Base-by-base conservation (phyloP, 2,888 invertebrate species). In the Platycheirus albimanus region DNA sequence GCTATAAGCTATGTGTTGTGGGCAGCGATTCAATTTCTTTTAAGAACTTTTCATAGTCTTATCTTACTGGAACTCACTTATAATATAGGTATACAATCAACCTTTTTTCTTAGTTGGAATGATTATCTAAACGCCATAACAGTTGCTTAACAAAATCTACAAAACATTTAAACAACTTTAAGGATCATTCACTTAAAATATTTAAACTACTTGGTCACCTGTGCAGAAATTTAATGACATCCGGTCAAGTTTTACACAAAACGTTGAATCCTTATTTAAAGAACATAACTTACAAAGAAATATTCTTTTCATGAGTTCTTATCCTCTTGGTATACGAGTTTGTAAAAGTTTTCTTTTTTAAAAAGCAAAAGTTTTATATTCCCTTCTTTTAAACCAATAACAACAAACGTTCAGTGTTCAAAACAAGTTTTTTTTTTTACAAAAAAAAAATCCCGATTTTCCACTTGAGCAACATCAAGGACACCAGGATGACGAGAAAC, bases 401-500 rank as follows among this genome's bases (percentile, higher is more conserved):
- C 33, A 19, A 47, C 43, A 28, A 15, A 28, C 56, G 13, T 33
- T 28, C 69, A 30, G 17, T 64, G 36, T 52, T 71, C 24, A 61
- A 81, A 83, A 67, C 49, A 77, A 77, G 63, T 78, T 72, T 78
- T 11, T n/a, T n/a, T n/a, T n/a, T n/a, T n/a, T n/a, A n/a, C n/a
- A n/a, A 13, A 24, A 1, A 2, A 51, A 56, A 66, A 72, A 47
- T 0, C 54, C 56, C 67, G 71, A 72, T 83, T 77, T 83, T 83
- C 81, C 78, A 78, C 81, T 83, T 43, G 54, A 78, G 63, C 54
- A 78, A 78, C 72, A 83, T 72, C 54, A 78, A 83, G 77, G 77
- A 61, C 67, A 63, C 61, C 41, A 49, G 30, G 45, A 69, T 30
- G 45, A 41, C 20, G 58, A 41, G 41, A 41, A 58, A 24, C 56